These are phyloP conservation scores for Reticulitermes lucifugus DNA, from an alignment of 2,888 invertebrate genomes.

Conservation along the genomic window DNA sequence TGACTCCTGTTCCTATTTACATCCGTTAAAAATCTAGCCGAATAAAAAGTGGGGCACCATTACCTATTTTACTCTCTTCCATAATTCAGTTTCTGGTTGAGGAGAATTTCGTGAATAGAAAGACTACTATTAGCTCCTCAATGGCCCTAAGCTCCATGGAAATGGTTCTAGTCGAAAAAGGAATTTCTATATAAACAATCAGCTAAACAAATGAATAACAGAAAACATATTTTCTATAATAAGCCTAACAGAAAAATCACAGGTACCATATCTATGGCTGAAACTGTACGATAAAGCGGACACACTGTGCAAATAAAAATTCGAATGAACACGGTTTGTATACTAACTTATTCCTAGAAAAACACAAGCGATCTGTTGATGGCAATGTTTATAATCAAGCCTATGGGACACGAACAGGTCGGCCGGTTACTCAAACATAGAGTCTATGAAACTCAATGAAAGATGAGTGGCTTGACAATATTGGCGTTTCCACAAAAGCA, in stretches of 20 bases:
- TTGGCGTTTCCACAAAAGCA: conserved; percentile 47
- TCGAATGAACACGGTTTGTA: background rate
- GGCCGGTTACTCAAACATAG: conserved; percentile 14
- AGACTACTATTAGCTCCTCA: no score
- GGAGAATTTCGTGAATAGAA: no score
- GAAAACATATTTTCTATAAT: no score
- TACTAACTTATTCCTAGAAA: conserved; percentile 16
- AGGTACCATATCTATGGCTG: background rate
- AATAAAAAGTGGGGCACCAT: no score
- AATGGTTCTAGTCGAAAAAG: no score
- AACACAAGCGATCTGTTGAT: conserved; percentile 6
- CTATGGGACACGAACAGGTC: background rate
- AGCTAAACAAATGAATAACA: no score
- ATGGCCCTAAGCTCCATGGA: no score
- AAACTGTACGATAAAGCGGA: background rate
- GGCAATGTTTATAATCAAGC: background rate
- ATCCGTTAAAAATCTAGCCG: no score
- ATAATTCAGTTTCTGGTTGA: no score
- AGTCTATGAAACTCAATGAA: conserved; percentile 39
- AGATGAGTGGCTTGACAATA: conserved; percentile 49
- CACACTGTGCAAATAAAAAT: background rate
- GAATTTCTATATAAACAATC: no score
- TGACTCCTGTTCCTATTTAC: no score
- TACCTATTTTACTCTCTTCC: no score
- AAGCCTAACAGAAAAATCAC: background rate